These are phyloP conservation scores for Acrocephalus arundinaceus DNA, from an alignment of 2,113 vertebrate genomes.

Conservation along the genomic window DNA sequence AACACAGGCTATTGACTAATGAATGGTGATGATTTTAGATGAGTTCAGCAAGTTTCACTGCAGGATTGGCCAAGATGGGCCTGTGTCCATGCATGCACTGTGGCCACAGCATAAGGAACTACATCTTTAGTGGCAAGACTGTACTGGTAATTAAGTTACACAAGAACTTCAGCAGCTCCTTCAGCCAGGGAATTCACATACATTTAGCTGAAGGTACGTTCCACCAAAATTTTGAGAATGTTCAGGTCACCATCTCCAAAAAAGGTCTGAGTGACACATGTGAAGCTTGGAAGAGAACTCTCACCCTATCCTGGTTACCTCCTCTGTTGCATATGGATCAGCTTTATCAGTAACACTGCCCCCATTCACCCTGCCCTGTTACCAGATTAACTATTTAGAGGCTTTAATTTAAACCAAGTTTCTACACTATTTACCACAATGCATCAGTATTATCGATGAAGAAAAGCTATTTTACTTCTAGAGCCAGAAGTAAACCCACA, in stretches of 20 bases:
- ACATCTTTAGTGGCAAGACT: not conserved
- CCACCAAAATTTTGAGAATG: not conserved
- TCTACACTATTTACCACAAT: not conserved
- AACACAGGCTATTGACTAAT: not conserved
- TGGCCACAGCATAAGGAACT: not conserved
- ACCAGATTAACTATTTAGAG: not conserved
- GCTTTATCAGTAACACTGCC: not conserved
- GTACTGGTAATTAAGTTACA: not conserved
- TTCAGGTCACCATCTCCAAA: not conserved
- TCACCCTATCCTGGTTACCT: not conserved
- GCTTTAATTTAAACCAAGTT: not conserved
- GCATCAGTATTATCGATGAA: fast-evolving
- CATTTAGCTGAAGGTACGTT: not conserved
- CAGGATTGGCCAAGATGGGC: not conserved
- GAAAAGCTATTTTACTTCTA: not conserved
- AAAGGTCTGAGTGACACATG: not conserved
- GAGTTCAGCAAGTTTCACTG: not conserved
- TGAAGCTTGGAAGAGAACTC: not conserved
- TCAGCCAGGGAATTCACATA: not conserved
- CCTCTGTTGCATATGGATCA: not conserved
- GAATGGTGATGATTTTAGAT: not conserved
- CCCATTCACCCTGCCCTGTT: not conserved
- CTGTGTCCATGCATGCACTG: fast-evolving
- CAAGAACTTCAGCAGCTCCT: not conserved
- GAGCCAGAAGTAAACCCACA: not conserved